A percentile compares a stretch with the other conserved stretches of the same genome.
Conservation (phyloP, 2,113 vertebrate genomes). For the Aptenodytes forsteri region DNA sequence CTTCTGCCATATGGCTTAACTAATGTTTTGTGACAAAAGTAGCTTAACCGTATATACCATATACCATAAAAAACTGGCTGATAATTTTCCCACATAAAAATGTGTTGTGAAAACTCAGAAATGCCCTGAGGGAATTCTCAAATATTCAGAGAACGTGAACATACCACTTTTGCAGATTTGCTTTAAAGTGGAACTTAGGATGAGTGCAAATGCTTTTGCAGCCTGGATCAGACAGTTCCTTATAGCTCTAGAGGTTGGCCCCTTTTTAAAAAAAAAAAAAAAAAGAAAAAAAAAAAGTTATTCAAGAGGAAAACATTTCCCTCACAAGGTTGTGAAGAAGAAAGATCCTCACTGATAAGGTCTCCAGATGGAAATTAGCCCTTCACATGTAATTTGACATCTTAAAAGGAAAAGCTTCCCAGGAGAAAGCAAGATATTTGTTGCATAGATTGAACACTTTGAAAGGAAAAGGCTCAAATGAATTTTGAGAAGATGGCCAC, state of each 20-base stretch:
- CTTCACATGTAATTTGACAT: constrained; percentile 69
- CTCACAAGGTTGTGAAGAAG: constrained; percentile 42
- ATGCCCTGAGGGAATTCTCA: not conserved
- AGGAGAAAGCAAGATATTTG: constrained; percentile 50
- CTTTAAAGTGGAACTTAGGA: not conserved
- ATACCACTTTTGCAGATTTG: not conserved
- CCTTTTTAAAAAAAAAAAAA: not conserved
- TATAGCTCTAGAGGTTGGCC: not conserved
- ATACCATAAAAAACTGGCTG: not conserved
- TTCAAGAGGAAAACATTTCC: constrained; percentile 38
- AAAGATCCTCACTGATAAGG: constrained; percentile 40
- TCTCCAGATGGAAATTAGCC: constrained; percentile 61
- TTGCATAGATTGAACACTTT: constrained; percentile 38
- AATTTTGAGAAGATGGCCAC: constrained; percentile 37
- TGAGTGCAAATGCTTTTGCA: not conserved
- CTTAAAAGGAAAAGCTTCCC: constrained; percentile 57
- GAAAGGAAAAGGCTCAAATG: not conserved
- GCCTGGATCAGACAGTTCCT: not conserved
- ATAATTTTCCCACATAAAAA: not conserved
- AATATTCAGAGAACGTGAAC: not conserved
- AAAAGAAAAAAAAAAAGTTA: not conserved
- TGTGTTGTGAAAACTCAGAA: not conserved
- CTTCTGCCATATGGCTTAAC: not conserved
- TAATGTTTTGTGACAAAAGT: not conserved
- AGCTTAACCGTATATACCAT: not conserved